Conservation (phyloP, 2,888 invertebrate species). For the Spodoptera exigua region DNA sequence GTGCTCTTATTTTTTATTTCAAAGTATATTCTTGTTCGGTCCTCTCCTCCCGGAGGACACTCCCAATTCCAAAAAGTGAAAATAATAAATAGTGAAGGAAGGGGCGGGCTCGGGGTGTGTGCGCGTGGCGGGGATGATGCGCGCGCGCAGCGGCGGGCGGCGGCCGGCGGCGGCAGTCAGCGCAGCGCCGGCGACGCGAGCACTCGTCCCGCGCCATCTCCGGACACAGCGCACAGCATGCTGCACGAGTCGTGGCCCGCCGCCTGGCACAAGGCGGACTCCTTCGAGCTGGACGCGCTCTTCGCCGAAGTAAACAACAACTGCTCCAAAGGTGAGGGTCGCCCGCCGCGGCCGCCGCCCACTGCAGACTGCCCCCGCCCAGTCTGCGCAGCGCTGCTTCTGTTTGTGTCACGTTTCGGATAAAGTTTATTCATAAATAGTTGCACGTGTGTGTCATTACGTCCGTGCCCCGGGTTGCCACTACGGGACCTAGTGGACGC, state of each 20-base stretch:
- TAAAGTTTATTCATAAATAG: too few species aligned
- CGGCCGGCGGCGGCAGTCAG: slow-evolving; percentile 53
- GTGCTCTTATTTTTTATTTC: too few species aligned
- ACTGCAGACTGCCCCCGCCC: background rate
- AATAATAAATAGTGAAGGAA: slow-evolving; percentile 22
- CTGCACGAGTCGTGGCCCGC: slow-evolving; percentile 80
- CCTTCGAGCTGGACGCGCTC: slow-evolving; percentile 78
- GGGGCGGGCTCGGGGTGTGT: slow-evolving; percentile 31
- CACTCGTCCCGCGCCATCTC: slow-evolving; percentile 53
- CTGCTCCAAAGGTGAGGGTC: slow-evolving; percentile 74
- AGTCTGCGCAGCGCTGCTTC: too few species aligned
- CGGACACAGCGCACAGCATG: slow-evolving; percentile 66
- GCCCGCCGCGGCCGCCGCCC: slow-evolving; percentile 3
- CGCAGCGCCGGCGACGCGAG: slow-evolving; percentile 54
- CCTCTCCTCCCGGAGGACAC: slow-evolving; percentile 14
- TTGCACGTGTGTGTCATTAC: too few species aligned
- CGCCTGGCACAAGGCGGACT: slow-evolving; percentile 74
- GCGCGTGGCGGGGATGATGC: slow-evolving; percentile 57
- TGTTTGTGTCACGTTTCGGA: too few species aligned
- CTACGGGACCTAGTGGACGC: too few species aligned
- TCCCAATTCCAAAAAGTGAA: slow-evolving; percentile 31
- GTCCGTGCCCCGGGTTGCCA: too few species aligned
- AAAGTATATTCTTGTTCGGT: too few species aligned
- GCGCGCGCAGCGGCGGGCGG: slow-evolving; percentile 37
- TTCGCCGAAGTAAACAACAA: slow-evolving; percentile 84